Base-by-base conservation (phyloP, 2,797 vertebrate genomes). In the Pipistrellus kuhlii region DNA sequence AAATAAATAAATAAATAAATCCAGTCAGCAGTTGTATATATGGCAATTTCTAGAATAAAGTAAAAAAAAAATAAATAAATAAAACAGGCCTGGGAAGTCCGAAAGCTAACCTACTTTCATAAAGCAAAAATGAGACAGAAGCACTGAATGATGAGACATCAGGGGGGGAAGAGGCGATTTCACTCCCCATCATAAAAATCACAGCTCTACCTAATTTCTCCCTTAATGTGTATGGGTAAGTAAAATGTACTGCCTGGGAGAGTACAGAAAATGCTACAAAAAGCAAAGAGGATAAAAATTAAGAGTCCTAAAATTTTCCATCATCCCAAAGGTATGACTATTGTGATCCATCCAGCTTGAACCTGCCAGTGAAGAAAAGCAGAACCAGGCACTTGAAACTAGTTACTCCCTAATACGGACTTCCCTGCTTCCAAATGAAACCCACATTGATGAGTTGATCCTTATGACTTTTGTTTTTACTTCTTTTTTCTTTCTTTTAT, bases 111-210 rank as follows among this genome's bases (percentile, higher is more conserved):
- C 10, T 85, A 71, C 30, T 96, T 91, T 88, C 20, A 94, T 44
- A 46, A 76, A 95, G 35, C 80, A 94, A 92, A 96, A 68, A 80
- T 62, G 92, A 97, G 62, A 97, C 88, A 82, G 18, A 96, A 90
- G 35, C 80, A 88, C 44, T 76, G 64, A 89, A 62, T 27, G 17
- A 85, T 71, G 96, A 86, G 83, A 92, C 32, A 75, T 20, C 27
- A 46, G 27, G 3, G 2, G 51, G 51, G 25, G 82, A 38, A 93
- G 44, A 30, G 92, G n/a, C 4, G 8, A 75, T 75, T 71, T 44
- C 73, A 78, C 14, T 78, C 25, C 23, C 5, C 46, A 88, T 32
- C 51, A 59, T 27, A 82, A 94, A 88, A 88, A 85, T 71, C 38
- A 82, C 12, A 89, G 5, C 0, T 90, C 0, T 20, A 78, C 76